A percentile compares a stretch with the other conserved stretches of the same genome.
These are phyloP conservation scores for Abrostola tripartita DNA, from an alignment of 2,888 invertebrate species.

Conservation along the genomic window DNA sequence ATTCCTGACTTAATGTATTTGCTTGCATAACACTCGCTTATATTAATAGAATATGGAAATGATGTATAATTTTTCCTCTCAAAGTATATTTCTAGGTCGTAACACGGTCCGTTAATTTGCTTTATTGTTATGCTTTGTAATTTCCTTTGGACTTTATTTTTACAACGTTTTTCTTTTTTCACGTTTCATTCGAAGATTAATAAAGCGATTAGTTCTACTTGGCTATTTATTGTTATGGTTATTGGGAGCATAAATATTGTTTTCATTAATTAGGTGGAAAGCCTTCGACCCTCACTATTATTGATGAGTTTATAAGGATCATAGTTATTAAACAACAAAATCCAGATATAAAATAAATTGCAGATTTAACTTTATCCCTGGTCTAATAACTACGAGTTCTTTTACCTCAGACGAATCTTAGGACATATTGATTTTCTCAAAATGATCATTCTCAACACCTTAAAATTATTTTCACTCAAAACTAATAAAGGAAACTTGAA, in stretches of 20 bases:
- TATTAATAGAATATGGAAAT: slow-evolving; percentile 43
- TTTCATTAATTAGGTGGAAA: neutral
- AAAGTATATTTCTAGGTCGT: slow-evolving; percentile 26
- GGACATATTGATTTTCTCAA: too few relatives aligned
- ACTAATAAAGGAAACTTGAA: too few relatives aligned
- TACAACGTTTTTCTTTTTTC: neutral
- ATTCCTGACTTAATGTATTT: slow-evolving; percentile 32
- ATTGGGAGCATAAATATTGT: neutral
- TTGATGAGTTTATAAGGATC: too few relatives aligned
- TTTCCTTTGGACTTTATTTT: slow-evolving; percentile 24
- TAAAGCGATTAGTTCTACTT: slow-evolving; percentile 5
- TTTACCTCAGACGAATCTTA: too few relatives aligned
- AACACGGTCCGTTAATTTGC: slow-evolving; percentile 37
- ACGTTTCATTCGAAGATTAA: neutral
- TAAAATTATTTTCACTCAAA: too few relatives aligned
- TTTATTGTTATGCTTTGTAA: slow-evolving; percentile 34
- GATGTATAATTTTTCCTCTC: slow-evolving; percentile 22
- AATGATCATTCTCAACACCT: too few relatives aligned
- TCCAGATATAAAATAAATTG: too few relatives aligned
- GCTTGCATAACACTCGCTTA: slow-evolving; percentile 32
- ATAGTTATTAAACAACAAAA: too few relatives aligned
- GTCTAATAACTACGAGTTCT: too few relatives aligned
- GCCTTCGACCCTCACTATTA: too few relatives aligned
- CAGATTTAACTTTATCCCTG: too few relatives aligned
- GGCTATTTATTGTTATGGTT: slow-evolving; percentile 2